Evolutionary conservation across 2,797 vertebrate genomes (phyloP), one percentile per base, ranked within the genome.

Genomic region (Tinamus major): DNA sequence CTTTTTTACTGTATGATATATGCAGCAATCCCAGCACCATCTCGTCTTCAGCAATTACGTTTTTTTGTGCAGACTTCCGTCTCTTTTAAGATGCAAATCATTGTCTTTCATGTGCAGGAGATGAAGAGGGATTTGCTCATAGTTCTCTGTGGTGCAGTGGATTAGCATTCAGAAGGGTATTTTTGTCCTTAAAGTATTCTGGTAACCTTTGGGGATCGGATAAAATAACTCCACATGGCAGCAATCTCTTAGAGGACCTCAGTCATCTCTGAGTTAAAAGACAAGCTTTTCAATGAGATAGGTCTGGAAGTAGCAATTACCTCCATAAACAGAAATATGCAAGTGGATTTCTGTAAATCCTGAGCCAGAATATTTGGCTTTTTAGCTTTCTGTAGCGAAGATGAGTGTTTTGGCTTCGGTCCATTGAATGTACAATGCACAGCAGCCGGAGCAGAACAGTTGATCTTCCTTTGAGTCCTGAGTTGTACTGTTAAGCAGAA

Each of bases 21-120:
- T 14, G 21, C 39, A 27, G 67, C 20, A 6, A 35, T 82, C 76
- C 27, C 1, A 0, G 15, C 56, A 15, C 56, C 1, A 0, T 44
- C 72, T 63, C 37, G 13, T 37, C 44, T 49, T 75, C 51, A 59
- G 62, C 61, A 14, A 39, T 48, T 18, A 26, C 27, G 18, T 6
- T 61, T 79, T 79, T 75, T 35, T 69, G 11, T 61, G 31, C 56
- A 65, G 62, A 10, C 29, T 78, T 51, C 29, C 7, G 19, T 48
- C 16, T 65, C 74, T 69, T 56, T 58, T 64, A 75, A 70, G 68
- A 55, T 65, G 31, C 44, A 75, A n/a, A 61, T 61, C 53, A 29
- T 48, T 41, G 37, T 53, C 72, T 74, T 83, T 26, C 33, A 6
- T 18, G 8, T 4, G 49, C 42, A 26, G 46, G 46, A 23, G 42